Percentiles rank a stretch among this genome's conserved stretches.
These are phyloP conservation scores for Hypomecis atomaria DNA, from an alignment of 2,888 invertebrate genomes.

Conservation along the genomic window DNA sequence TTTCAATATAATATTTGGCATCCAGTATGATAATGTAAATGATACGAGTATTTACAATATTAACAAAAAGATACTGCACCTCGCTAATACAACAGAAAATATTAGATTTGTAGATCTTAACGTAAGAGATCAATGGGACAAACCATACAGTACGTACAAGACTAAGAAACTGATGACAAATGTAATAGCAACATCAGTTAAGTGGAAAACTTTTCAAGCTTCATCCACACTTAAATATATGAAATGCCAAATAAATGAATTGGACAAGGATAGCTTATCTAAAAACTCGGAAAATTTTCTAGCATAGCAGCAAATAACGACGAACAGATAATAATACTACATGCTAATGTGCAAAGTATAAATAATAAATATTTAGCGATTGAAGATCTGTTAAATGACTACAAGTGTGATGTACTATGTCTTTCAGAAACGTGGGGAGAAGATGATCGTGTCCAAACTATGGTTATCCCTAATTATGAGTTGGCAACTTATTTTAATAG, in stretches of 20 bases:
- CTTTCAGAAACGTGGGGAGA: slow-evolving; percentile 8
- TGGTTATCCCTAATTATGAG: background rate
- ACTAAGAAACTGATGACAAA: background rate
- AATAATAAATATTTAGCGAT: slow-evolving; percentile 5
- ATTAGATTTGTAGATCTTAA: slow-evolving; percentile 6
- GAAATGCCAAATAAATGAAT: background rate
- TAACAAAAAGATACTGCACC: too few relatives aligned
- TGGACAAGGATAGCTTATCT: too few relatives aligned
- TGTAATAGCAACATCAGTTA: background rate
- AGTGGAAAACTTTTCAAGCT: background rate
- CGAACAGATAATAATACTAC: background rate
- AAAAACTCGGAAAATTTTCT: background rate
- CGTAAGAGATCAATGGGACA: background rate
- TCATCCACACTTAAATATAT: slow-evolving; percentile 3
- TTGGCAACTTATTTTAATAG: slow-evolving; percentile 6
- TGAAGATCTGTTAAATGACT: slow-evolving; percentile 5
- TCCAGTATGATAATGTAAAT: too few relatives aligned
- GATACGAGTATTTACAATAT: too few relatives aligned
- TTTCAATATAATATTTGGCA: too few relatives aligned
- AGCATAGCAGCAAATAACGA: background rate
- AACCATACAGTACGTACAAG: background rate
- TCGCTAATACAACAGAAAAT: too few relatives aligned
- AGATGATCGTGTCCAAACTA: slow-evolving; percentile 6
- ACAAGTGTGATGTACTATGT: slow-evolving; percentile 8
- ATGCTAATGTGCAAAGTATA: slow-evolving; percentile 9